Evolutionary conservation across 30 jellyfish, hydroid and myxozoan species (phyloP).

Genomic region (Pelagia noctiluca): DNA sequence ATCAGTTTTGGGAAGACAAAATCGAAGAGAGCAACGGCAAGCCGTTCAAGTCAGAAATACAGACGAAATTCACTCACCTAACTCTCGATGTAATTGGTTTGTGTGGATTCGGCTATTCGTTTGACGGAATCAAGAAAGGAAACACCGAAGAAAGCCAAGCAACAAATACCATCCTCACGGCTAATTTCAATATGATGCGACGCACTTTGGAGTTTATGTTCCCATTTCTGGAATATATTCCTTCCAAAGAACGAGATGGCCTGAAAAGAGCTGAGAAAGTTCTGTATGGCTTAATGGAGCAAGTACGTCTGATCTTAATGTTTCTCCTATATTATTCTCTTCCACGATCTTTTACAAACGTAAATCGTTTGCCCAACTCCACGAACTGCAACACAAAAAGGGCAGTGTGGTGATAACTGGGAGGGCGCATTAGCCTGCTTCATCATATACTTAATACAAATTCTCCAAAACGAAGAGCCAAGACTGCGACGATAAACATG

Average conservation of each 20-base stretch:
- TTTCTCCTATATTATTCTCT: too few relatives aligned
- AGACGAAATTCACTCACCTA: conserved; percentile 38
- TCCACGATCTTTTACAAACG: too few relatives aligned
- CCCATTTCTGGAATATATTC: conserved; percentile 42
- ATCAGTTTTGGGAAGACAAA: conserved; percentile 33
- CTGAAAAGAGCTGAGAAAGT: conserved; percentile 32
- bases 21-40: conserved; percentile 20
- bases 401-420: background rate
- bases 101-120: conserved; percentile 66
- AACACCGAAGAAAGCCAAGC: conserved; percentile 39
- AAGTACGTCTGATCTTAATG: conserved; percentile 9
- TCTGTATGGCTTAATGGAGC: conserved; percentile 20
- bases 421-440: background rate
- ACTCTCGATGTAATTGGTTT: conserved; percentile 60
- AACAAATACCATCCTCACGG: conserved; percentile 31
- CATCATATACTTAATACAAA: too few relatives aligned
- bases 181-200: conserved; percentile 28
- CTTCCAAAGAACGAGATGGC: conserved; percentile 56
- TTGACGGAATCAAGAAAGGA: conserved; percentile 17
- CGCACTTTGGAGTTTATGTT: conserved; percentile 18
- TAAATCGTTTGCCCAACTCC: too few relatives aligned
- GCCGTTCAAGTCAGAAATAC: conserved; percentile 43
- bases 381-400: too few relatives aligned
- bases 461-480: background rate
- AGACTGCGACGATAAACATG: background rate